Percentiles rank a stretch among this genome's conserved stretches.
Evolutionary conservation across 2,888 invertebrate genomes (phyloP).

Genomic region (Caradrina clavipalpis): DNA sequence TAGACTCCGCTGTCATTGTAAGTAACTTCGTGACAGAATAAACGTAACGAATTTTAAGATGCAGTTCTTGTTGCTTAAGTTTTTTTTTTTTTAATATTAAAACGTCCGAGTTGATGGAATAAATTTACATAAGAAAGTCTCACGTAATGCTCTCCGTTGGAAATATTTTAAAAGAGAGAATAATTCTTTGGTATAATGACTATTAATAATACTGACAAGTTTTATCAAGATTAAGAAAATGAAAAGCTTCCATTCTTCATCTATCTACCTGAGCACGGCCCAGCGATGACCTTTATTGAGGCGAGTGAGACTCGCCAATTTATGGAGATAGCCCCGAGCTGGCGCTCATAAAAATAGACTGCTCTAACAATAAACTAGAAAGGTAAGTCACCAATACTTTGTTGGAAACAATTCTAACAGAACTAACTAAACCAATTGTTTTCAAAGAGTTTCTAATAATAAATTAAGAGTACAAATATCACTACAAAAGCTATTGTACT

Average conservation of each 20-base stretch:
- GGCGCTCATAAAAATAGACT: conserved; percentile 16
- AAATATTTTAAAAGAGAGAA: conserved; percentile 52
- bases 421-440: conserved; percentile 26
- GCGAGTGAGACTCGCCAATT: conserved; percentile 20
- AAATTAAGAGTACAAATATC: conserved; percentile 53
- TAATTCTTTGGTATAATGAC: conserved; percentile 54
- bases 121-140: conserved; percentile 61
- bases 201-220: conserved; percentile 64
- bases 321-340: conserved; percentile 22
- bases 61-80: conserved; percentile 57
- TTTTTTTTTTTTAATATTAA: conserved; percentile 49
- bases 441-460: conserved; percentile 29
- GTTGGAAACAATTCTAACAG: conserved; percentile 3
- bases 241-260: conserved; percentile 53
- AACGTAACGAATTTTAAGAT: conserved; percentile 45
- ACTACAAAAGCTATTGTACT: conserved; percentile 50
- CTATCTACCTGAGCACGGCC: conserved; percentile 52
- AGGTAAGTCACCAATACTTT: conserved; percentile 18
- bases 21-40: conserved; percentile 7
- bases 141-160: conserved; percentile 49
- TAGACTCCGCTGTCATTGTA: conserved; percentile 2
- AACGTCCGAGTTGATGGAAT: conserved; percentile 60
- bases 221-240: conserved; percentile 62
- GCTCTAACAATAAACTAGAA: conserved; percentile 25
- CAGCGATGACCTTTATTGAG: conserved; percentile 38